These are phyloP conservation scores for Leucopsar rothschildi DNA, from an alignment of 2,113 vertebrate genomes.

Conservation along the genomic window DNA sequence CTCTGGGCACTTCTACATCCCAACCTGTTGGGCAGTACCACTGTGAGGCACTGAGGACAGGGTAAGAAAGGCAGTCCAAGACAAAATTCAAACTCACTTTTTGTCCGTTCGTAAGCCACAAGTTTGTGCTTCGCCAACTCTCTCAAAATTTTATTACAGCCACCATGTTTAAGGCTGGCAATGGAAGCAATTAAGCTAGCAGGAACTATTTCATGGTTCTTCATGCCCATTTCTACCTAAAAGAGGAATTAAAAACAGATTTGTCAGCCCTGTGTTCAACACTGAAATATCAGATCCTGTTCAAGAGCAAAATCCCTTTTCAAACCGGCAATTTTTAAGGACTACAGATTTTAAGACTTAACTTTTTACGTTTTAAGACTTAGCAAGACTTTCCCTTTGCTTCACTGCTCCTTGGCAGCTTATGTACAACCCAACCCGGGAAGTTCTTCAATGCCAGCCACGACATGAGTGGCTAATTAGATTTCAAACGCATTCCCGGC, in stretches of 20 bases:
- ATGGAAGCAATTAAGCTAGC: slow-evolving; percentile 90
- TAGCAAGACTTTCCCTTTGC: not conserved
- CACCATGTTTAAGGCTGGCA: slow-evolving; percentile 94
- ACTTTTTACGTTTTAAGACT: not conserved
- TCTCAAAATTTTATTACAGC: slow-evolving; percentile 92
- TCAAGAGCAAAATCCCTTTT: not conserved
- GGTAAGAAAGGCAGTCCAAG: not conserved
- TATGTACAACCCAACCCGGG: not conserved
- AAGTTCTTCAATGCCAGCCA: not conserved
- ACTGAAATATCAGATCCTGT: not conserved
- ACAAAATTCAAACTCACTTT: slow-evolving; percentile 77
- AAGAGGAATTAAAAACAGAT: not conserved
- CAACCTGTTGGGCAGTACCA: not conserved
- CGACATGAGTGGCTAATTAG: fast-evolving
- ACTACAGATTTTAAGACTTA: not conserved
- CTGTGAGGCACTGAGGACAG: fast-evolving
- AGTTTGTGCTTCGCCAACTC: slow-evolving; percentile 93
- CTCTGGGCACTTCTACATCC: fast-evolving
- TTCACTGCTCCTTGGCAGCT: not conserved
- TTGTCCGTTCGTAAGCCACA: slow-evolving; percentile 84
- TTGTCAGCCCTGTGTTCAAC: not conserved
- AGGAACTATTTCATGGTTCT: slow-evolving; percentile 97
- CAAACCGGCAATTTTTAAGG: too few species aligned
- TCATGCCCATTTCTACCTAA: slow-evolving; percentile 99
- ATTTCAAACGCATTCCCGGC: not conserved